Evolutionary conservation across 1,140 invertebrate species (phyloP), one percentile per base, ranked within the genome.

Genomic region (Centruroides vittatus): DNA sequence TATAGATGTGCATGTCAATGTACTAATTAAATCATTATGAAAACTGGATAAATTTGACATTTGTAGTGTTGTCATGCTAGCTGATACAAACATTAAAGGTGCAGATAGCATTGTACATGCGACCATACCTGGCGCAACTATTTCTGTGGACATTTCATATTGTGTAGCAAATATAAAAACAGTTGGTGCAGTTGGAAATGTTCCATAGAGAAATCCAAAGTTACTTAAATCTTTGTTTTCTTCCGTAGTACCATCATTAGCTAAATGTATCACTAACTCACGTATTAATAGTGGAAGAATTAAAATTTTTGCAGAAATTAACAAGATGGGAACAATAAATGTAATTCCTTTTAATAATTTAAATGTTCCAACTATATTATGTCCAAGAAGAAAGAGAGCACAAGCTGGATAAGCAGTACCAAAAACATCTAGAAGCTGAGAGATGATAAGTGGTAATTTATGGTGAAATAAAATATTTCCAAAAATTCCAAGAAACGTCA

Each of bases 171-270:
- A 94, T 7, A 98, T 88, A 75, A 95, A 96, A 5, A 94, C 86
- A 50, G 89, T 89, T 0, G 94, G 93, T 36, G 93, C 93, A 47
- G 92, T 85, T 3, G 93, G 94, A 73, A 97, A 89, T 1, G 91
- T 96, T 57, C 94, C 93, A 74, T 98, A 98, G 0, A 98, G 78
- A 77, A 97, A 98, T 0, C 88, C 93, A 74, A 90, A 97, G 56
- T 89, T 94, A 66, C 88, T 89, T 36, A 92, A 78, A 64, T 89
- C 85, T 34, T 80, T 75, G 1, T 86, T 91, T 62, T 88, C 85
- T 52, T 82, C 83, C 51, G 78, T 73, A 70, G 84, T 83, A 1
- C 66, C 71, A 1, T 86, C 86, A 49, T 84, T 77, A 49, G 86
- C 75, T 34, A 91, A 72, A 12, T 88, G 73, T 70, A 83, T 86